Conservation (phyloP, 1,140 invertebrate genomes). For the Araneus ventricosus region DNA sequence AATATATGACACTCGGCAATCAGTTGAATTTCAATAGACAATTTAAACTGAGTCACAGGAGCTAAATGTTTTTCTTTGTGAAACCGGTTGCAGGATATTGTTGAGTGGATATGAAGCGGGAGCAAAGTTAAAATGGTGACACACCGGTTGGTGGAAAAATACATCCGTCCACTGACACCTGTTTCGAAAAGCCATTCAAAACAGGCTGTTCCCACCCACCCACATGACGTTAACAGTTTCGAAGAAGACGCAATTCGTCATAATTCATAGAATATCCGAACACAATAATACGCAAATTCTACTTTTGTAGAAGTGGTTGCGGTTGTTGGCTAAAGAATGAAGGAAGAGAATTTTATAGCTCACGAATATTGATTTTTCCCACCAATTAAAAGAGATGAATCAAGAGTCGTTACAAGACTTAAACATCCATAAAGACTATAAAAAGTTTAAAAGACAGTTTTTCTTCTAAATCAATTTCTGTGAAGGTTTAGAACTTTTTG, state of each 20-base stretch:
- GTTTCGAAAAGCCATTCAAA: conserved; percentile 16
- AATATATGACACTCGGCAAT: not conserved
- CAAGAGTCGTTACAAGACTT: no score
- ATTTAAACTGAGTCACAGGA: not conserved
- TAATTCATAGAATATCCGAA: not conserved
- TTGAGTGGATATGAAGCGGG: not conserved
- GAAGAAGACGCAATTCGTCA: not conserved
- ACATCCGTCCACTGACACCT: not conserved
- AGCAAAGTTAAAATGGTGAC: not conserved
- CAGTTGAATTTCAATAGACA: not conserved
- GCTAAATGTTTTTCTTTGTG: not conserved
- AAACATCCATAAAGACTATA: no score
- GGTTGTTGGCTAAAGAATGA: not conserved
- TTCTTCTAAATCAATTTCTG: no score
- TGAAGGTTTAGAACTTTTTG: no score
- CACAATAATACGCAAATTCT: not conserved
- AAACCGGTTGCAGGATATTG: not conserved
- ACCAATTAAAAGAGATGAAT: not conserved
- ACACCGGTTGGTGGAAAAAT: not conserved
- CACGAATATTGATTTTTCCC: not conserved
- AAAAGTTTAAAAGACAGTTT: no score
- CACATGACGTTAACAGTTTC: not conserved
- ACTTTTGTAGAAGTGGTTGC: not conserved
- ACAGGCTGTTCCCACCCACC: not conserved
- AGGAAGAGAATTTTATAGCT: not conserved